Base-by-base conservation (phyloP, 2,797 vertebrate species). In the Lepus townsendii region DNA sequence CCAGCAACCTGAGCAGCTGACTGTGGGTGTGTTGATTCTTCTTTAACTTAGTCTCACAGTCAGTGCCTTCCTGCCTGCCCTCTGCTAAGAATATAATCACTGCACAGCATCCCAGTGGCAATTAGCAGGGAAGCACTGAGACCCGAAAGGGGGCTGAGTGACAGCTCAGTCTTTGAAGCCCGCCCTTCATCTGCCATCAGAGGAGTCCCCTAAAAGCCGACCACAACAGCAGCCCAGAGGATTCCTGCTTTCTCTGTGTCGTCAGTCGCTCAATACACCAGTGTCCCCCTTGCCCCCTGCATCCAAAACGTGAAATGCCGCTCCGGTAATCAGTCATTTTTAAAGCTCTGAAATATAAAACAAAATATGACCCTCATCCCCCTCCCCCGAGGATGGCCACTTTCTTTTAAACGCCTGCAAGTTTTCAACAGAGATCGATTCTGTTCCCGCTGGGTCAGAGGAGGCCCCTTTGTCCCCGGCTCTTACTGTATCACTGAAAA, bases 61-160 rank as follows among this genome's bases (percentile, higher is more conserved):
- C 16, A 83, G 3, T 11, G 16, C 5, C 83, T 92, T 96, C 83
- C 90, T 63, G 95, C 82, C 87, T 93, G 50, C 66, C 77, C 32
- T 77, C 93, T 95, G 72, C 14, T 92, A 95, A 93, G 76, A 85
- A 87, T n/a, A 96, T 30, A 94, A 93, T 19, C 80, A 35, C 50
- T 94, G 90, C n/a, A 32, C 47, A 52, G 26, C 8, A 95, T 14
- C 66, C 94, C 85, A 84, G 20, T 76, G 2, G 60, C 26, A 78
- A 97, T 95, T 85, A 91, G 79, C 73, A 96, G 88, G 88, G 96
- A 97, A 95, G 19, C 77, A 72, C 4, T 85, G 79, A 75, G 83
- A 97, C 68, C 93, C 42, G 95, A 97, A n/a, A 19, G 26, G 7
- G 1, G 20, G 16, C 13, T 60, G 17, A 83, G 62, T 22, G 13